Evolutionary conservation across 2,113 vertebrate species (phyloP).

Genomic region (Arizona elegans): DNA sequence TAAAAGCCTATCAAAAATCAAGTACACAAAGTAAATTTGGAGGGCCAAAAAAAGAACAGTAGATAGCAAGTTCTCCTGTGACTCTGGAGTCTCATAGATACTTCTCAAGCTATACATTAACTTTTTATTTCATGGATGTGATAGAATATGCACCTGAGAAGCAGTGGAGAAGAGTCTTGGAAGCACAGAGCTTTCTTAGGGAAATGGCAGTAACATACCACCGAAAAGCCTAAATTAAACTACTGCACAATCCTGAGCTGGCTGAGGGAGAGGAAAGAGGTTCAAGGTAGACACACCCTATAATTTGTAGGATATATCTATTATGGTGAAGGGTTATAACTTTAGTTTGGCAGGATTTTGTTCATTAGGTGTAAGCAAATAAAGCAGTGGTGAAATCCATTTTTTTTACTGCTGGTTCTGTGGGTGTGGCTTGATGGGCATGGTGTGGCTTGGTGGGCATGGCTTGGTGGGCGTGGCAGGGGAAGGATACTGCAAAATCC

Average conservation of each 20-base stretch:
- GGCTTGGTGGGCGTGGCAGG: too few species aligned
- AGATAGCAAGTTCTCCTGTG: not conserved
- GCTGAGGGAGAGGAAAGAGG: not conserved
- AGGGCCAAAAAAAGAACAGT: not conserved
- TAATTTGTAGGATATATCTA: not conserved
- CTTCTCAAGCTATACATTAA: not conserved
- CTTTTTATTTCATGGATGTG: not conserved
- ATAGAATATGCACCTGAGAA: not conserved
- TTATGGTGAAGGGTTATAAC: not conserved
- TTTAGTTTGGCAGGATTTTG: not conserved
- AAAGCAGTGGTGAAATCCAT: not conserved
- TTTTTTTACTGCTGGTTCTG: too few species aligned
- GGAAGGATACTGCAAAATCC: too few species aligned
- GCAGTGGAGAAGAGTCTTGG: not conserved
- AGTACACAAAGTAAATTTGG: not conserved
- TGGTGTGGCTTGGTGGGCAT: too few species aligned
- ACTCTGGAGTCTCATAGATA: not conserved
- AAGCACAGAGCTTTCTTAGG: not conserved
- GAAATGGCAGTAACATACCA: not conserved
- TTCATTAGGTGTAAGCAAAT: not conserved
- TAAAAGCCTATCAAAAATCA: not conserved
- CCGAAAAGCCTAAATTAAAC: not conserved
- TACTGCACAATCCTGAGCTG: not conserved
- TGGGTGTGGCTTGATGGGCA: too few species aligned
- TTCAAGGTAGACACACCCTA: not conserved